Conservation (phyloP, 2,888 invertebrate species). For the Cylloceria caligata region DNA sequence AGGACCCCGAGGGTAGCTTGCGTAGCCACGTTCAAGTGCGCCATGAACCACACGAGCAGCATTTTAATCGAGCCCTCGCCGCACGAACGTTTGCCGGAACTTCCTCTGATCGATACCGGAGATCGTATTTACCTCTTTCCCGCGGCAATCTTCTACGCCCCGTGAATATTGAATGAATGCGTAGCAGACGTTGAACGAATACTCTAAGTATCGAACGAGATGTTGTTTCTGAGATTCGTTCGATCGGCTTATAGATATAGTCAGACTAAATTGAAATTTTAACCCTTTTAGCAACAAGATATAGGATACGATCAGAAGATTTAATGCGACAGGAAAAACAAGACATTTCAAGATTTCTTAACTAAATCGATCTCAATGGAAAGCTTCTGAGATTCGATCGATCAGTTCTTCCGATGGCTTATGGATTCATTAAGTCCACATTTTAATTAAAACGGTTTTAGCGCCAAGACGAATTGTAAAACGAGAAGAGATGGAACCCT, state of each 20-base stretch:
- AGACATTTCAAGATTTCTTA: too few species aligned
- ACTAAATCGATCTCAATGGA: too few species aligned
- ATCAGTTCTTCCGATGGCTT: too few species aligned
- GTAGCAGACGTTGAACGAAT: conserved; percentile 55
- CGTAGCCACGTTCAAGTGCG: conserved; percentile 35
- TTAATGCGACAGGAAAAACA: too few species aligned
- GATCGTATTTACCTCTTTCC: conserved; percentile 68
- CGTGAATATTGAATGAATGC: conserved; percentile 64
- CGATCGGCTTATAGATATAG: conserved; percentile 7
- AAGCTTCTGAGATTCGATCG: too few species aligned
- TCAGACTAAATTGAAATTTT: neutral
- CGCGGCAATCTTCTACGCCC: conserved; percentile 63
- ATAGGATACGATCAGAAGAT: too few species aligned
- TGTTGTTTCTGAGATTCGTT: conserved; percentile 24
- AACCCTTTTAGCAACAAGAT: neutral
- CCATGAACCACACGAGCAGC: conserved; percentile 60
- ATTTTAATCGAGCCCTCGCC: conserved; percentile 66
- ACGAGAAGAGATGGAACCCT: too few species aligned
- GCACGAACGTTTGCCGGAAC: conserved; percentile 50
- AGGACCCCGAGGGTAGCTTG: conserved; percentile 23
- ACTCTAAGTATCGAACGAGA: conserved; percentile 25
- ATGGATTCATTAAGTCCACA: too few species aligned
- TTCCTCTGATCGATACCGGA: conserved; percentile 66
- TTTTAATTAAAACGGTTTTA: too few species aligned
- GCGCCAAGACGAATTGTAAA: too few species aligned